Conservation (phyloP, 2,113 vertebrate genomes). For the Potamarius usumacintae region DNA sequence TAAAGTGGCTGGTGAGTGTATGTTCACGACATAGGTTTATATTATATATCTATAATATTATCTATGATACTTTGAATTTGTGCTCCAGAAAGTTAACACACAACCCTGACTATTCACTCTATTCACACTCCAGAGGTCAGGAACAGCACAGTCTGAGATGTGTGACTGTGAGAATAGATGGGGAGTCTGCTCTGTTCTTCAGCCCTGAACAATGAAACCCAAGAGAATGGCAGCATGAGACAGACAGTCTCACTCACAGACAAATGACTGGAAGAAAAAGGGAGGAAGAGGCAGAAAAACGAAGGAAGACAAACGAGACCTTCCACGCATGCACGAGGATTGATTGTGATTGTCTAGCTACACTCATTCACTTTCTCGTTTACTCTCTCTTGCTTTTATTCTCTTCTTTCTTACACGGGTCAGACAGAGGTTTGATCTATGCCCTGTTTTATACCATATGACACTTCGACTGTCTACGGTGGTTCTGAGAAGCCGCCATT, state of each 20-base stretch:
- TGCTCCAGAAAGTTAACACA: neutral
- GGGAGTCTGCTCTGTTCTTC: neutral
- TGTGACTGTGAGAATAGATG: neutral
- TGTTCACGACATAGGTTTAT: neutral
- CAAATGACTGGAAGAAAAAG: neutral
- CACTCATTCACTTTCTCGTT: conserved; percentile 19
- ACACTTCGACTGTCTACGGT: neutral
- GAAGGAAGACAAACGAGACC: conserved; percentile 19
- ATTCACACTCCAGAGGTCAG: neutral
- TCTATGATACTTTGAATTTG: no score
- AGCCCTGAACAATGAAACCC: conserved; percentile 28
- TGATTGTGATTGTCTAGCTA: conserved; percentile 20
- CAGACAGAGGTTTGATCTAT: neutral
- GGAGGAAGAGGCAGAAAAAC: neutral
- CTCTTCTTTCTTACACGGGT: neutral
- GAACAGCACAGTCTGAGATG: neutral
- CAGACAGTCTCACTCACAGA: neutral
- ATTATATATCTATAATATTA: no score
- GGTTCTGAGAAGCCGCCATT: neutral
- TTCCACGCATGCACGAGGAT: conserved; percentile 2
- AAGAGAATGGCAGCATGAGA: conserved; percentile 2
- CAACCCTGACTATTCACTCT: neutral
- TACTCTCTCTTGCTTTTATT: conserved; percentile 6
- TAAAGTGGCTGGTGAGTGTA: no score
- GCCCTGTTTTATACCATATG: conserved; percentile 7